These are phyloP conservation scores for Natator depressus DNA, from an alignment of 2,113 vertebrate genomes.

Conservation along the genomic window DNA sequence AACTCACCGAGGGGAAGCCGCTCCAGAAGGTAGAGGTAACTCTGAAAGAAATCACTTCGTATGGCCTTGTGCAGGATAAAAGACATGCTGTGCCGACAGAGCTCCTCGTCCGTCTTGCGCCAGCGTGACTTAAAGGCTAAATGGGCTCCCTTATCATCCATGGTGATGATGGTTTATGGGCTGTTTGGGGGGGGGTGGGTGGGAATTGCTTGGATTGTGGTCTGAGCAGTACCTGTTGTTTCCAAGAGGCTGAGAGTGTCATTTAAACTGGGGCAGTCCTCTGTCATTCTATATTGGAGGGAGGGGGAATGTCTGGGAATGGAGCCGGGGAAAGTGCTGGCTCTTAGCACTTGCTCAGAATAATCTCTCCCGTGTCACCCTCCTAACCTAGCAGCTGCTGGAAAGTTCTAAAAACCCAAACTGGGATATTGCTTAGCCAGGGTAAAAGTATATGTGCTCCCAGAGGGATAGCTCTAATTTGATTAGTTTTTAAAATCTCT, in stretches of 20 bases:
- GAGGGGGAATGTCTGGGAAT: neutral
- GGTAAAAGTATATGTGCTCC: conserved; percentile 51
- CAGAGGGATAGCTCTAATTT: conserved; percentile 24
- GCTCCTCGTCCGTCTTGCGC: conserved; percentile 87
- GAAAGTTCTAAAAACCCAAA: conserved; percentile 68
- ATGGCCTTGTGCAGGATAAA: conserved; percentile 90
- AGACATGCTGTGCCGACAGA: conserved; percentile 95
- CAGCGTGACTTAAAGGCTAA: conserved; percentile 90
- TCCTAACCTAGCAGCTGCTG: conserved; percentile 79
- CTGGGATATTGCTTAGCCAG: conserved; percentile 75
- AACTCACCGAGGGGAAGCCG: conserved; percentile 91
- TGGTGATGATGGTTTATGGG: neutral
- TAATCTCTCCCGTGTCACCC: conserved; percentile 72
- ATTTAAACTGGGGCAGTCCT: conserved; percentile 66
- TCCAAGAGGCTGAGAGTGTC: conserved; percentile 41
- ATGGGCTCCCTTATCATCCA: conserved; percentile 87
- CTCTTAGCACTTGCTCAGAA: conserved; percentile 70
- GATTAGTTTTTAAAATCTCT: conserved; percentile 25
- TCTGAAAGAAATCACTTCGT: conserved; percentile 93
- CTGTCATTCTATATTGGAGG: conserved; percentile 81
- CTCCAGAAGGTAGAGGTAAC: conserved; percentile 94
- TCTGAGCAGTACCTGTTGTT: conserved; percentile 53
- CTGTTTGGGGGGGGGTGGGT: neutral
- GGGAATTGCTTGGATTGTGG: conserved; percentile 11
- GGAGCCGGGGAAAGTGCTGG: conserved; percentile 63